A percentile compares a stretch with the other conserved stretches of the same genome.
Conservation (phyloP, 2,113 vertebrate species). For the Corapipo altera region DNA sequence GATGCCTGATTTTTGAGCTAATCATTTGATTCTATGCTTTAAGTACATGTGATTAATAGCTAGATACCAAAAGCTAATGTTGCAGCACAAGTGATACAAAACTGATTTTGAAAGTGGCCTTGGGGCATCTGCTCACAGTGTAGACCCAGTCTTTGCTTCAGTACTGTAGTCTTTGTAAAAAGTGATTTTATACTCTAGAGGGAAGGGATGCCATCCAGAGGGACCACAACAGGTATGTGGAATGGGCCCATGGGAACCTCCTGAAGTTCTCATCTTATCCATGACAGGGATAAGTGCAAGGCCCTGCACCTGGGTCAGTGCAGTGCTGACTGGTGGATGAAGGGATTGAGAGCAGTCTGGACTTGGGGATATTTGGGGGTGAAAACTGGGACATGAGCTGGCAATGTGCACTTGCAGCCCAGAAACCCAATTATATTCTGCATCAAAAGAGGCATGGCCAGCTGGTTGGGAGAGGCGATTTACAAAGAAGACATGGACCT, state of each 20-base stretch:
- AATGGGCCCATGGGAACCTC: rapidly evolving
- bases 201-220: background rate
- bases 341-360: background rate
- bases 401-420: background rate
- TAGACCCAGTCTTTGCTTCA: background rate
- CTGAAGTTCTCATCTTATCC: background rate
- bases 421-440: background rate
- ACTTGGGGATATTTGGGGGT: background rate
- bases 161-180: background rate
- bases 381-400: background rate
- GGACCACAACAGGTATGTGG: background rate
- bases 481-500: background rate
- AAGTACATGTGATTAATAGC: background rate
- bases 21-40: background rate
- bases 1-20: background rate
- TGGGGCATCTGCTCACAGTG: background rate
- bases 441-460: background rate
- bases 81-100: background rate
- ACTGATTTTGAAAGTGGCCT: background rate
- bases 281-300: background rate
- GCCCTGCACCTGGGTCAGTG: background rate
- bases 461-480: background rate
- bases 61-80: background rate
- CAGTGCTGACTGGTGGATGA: background rate
- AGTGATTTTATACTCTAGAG: background rate